Base-by-base conservation (phyloP, 2,113 vertebrate species). In the Pomatorhinus ruficollis region DNA sequence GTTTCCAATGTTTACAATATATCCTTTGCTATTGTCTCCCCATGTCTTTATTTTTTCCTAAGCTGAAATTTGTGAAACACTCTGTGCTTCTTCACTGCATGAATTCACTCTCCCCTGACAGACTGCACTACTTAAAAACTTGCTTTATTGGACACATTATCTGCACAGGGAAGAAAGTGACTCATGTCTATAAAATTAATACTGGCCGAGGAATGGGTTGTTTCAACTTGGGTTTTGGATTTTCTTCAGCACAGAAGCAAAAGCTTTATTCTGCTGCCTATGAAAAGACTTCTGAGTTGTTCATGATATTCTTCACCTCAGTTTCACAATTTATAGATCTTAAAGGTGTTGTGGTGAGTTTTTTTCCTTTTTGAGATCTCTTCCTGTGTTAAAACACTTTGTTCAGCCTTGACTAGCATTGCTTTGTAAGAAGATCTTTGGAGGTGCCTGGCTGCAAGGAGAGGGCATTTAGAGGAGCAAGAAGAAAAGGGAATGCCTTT, bases 21-120 rank as follows among this genome's bases (percentile, higher is more conserved):
- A n/a, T 75, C 24, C 56, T 75, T 68, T 52, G 20, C 13, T 47
- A 72, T 56, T 74, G 3, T 44, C 0, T 30, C 11, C 8, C 17
- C 1, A 7, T 1, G 1, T 10, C 33, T 30, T 42, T 60, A 61
- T 59, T 42, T 45, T 68, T 39, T 25, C 0, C 9, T 12, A n/a
- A 83, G 14, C 4, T 81, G 27, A 53, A 81, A 66, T 77, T 39
- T 78, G 15, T 70, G 56, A 78, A 23, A 68, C 52, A 31, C 13
- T 52, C 25, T 4, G 1, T 45, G 33, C 27, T 75, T 33, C 56
- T 82, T 84, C 56, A 31, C 22, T 49, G 28, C 3, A 13, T 56
- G 31, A 13, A 49, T 84, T 81, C 17, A 81, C 6, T 61, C 24
- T 24, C 13, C 42, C 22, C 25, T 52, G 39, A 20, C 13, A 60